Evolutionary conservation across 2,113 vertebrate species (phyloP).

Genomic region (Gopherus flavomarginatus): DNA sequence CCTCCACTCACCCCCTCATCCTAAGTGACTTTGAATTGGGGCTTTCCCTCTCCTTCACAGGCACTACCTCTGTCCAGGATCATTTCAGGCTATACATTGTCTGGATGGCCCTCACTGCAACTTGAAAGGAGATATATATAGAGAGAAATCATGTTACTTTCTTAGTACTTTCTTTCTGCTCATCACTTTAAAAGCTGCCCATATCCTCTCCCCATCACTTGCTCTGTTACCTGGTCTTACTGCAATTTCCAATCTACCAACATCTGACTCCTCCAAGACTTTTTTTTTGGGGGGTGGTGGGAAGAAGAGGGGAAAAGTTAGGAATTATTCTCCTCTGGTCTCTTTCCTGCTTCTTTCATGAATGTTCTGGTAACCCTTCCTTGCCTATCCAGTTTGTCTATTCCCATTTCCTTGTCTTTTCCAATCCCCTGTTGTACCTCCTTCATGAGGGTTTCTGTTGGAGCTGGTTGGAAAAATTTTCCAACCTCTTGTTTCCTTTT

Average conservation of each 20-base stretch:
- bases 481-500: background rate
- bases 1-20: background rate
- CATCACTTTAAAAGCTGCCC: rapidly evolving
- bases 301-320: background rate
- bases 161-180: background rate
- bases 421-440: background rate
- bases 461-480: background rate
- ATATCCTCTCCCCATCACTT: background rate
- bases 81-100: background rate
- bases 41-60: background rate
- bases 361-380: background rate
- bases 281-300: background rate
- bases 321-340: background rate
- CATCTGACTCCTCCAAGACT: background rate
- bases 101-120: background rate
- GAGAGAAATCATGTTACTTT: background rate
- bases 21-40: background rate
- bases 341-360: background rate
- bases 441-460: background rate
- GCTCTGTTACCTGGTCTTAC: background rate
- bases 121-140: background rate
- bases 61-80: background rate
- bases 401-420: background rate
- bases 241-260: background rate
- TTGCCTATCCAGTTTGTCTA: background rate